Base-by-base conservation (phyloP, 1,140 invertebrate species). In the Dufourea novaeangliae region DNA sequence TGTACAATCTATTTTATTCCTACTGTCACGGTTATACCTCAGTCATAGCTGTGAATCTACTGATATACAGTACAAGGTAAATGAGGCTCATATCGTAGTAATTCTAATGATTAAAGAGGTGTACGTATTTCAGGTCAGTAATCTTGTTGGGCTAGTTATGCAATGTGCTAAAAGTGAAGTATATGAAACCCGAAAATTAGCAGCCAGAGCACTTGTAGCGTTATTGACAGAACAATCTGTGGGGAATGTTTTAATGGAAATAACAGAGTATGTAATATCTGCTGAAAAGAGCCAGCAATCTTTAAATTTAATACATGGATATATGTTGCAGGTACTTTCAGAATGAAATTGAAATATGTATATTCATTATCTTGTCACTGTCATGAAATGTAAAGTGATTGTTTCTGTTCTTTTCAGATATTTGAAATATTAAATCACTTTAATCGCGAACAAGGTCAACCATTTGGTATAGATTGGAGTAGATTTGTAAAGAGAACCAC, bases 1-100 rank as follows among this genome's bases (percentile, higher is more conserved):
- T 6, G 91, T 97, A 68, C 97, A 97, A 92, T 96, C 97, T 1
- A 93, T 97, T 66, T 92, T 98, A 57, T 91, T 98, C 72, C 91
- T 98, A 64, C 91, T 98, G 20, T 95, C 95, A 1, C 92, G 97
- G 61, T 91, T 99, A 1, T 97, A 97, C 91, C 95, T 96, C 0
- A 96, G 95, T 0, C 59, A 86, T 0, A 93, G 94, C 62, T 89
- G 94, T 11, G 96, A 97, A 83, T 94, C 94, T 22, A 92, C 92
- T 3, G 94, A 96, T 83, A 93, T 94, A n/a, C 94, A 94, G 80
- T 91, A 95, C 56, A 94, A 95, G 92, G 95, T 96, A 80, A 84
- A 67, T 83, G 61, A 83, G 62, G 27, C 54, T 54, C 68, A 57
- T 75, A 20, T 8, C 20, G 2, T 17, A 74, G 44, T 68, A 6